A percentile compares a stretch with the other conserved stretches of the same genome.
These are phyloP conservation scores for Bombus cullumanus DNA, from an alignment of 1,140 invertebrate species.

Conservation along the genomic window DNA sequence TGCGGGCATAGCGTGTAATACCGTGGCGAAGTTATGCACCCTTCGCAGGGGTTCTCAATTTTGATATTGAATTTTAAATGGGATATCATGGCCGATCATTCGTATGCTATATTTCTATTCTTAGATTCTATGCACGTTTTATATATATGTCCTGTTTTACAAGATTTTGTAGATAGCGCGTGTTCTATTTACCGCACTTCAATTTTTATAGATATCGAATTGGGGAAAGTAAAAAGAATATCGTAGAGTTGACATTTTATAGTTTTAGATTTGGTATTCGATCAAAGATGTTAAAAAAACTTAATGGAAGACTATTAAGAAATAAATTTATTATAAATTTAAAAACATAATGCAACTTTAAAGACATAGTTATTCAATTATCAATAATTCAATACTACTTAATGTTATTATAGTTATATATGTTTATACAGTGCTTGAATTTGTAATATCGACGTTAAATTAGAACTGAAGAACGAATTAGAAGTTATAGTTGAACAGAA, in stretches of 20 bases:
- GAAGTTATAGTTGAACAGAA: background rate
- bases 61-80: background rate
- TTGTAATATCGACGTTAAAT: background rate
- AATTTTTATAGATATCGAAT: no score
- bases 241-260: no score
- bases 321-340: no score
- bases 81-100: background rate
- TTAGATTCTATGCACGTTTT: background rate
- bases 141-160: background rate
- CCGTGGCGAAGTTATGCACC: slow-evolving; percentile 65
- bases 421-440: no score
- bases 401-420: no score
- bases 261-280: background rate
- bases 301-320: no score
- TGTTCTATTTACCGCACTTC: no score
- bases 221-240: no score
- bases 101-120: no score
- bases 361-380: no score
- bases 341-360: no score
- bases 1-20: slow-evolving; percentile 61
- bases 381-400: no score
- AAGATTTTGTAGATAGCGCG: background rate
- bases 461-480: background rate
- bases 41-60: slow-evolving; percentile 71
- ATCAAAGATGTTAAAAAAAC: background rate